Base-by-base conservation (phyloP, 2,888 invertebrate species). In the Caenorhabditis parvicauda region DNA sequence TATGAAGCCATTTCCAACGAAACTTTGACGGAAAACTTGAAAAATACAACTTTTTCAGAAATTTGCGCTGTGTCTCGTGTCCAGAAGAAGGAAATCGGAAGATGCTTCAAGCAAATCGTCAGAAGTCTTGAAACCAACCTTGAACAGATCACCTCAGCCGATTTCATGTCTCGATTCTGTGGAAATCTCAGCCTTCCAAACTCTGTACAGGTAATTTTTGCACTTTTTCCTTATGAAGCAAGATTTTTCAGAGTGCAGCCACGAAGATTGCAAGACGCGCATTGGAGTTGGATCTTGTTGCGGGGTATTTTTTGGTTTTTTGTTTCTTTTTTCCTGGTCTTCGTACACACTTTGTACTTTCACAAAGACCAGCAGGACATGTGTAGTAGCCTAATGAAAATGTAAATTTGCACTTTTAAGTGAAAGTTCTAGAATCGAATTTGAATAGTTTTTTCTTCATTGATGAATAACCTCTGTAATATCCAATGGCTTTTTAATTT, bases 21-120 rank as follows among this genome's bases (percentile, higher is more conserved):
- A n/a, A n/a, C n/a, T n/a, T n/a, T n/a, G n/a, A n/a, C n/a, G n/a
- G n/a, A n/a, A n/a, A n/a, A n/a, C n/a, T n/a, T n/a, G n/a, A n/a
- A n/a, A n/a, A 7, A 19, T 7, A 41, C 38, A 24, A n/a, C n/a
- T 3, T 3, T 19, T 51, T 35, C 79, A 83, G 98, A 98, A 86
- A 96, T 99, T 61, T 98, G 96, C 83, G 96, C 96, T 0, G 93
- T 96, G 48, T 95, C 95, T 81, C 71, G 75, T 6, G 92, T 98
- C 56, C 94, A 95, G 79, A 98, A 98, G 84, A 94, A 96, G 79
- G 98, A 99, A 85, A 98, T 98, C 59, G 98, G 98, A 0, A 86
- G 65, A 17, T 96, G 96, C 82, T 99, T 98, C 83, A 96, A 96
- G 81, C 83, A 96, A 39, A 98, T 98, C 59, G 85, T 96, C 37